These are phyloP conservation scores for Sebastiscus albofasciatus DNA, from an alignment of 2,797 vertebrate species.

Conservation along the genomic window DNA sequence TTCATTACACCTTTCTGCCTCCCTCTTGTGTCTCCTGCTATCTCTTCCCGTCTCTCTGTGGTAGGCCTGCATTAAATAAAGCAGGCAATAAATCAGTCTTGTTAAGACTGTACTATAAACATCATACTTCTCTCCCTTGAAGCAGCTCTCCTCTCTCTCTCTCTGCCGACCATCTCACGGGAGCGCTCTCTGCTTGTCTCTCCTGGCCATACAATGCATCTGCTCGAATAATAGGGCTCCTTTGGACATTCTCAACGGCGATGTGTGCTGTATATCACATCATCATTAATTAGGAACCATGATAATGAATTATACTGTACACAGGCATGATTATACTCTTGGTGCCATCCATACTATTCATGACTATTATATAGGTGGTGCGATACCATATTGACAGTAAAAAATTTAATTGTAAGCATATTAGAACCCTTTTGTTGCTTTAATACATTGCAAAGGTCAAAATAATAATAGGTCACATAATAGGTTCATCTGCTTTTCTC, in stretches of 20 bases:
- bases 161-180: slow-evolving; percentile 37
- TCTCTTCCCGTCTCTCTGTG: slow-evolving; percentile 24
- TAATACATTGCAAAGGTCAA: not conserved
- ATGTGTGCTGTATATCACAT: slow-evolving; percentile 41
- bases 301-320: slow-evolving; percentile 44
- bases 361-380: not conserved
- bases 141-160: slow-evolving; percentile 18
- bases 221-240: slow-evolving; percentile 52
- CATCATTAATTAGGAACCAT: slow-evolving; percentile 53
- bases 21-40: slow-evolving; percentile 7
- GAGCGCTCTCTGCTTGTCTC: slow-evolving; percentile 46
- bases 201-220: slow-evolving; percentile 50
- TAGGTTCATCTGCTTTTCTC: slow-evolving; percentile 14
- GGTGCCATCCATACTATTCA: not conserved
- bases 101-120: slow-evolving; percentile 61
- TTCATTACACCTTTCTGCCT: slow-evolving; percentile 55
- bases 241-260: slow-evolving; percentile 46
- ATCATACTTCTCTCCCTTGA: slow-evolving; percentile 26
- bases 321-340: not conserved
- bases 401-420: not conserved
- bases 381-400: not conserved
- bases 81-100: slow-evolving; percentile 52
- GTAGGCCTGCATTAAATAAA: slow-evolving; percentile 32
- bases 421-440: not conserved
- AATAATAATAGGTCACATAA: not conserved